phyloP scores from a whole-genome alignment of 2,888 invertebrate species.

The Liodrosophila aerea region DNA sequence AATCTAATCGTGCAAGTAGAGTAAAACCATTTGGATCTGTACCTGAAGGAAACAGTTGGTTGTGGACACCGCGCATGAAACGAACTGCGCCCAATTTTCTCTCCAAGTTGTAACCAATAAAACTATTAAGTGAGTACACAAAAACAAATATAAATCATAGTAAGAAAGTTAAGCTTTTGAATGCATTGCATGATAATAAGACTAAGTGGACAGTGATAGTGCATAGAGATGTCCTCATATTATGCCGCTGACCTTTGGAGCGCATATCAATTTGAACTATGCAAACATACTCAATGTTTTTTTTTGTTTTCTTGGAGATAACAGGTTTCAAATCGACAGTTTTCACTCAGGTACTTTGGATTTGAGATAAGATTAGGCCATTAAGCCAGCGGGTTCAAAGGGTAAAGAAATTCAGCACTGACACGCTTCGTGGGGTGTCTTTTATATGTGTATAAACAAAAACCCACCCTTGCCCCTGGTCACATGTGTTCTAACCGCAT shows the following conservation, averaged over 20 bases:
- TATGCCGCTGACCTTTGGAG: conserved; percentile 51
- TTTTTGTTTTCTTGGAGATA: conserved; percentile 35
- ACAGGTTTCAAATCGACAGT: conserved; percentile 16
- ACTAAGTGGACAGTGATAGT: conserved; percentile 2
- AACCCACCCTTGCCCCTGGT: conserved; percentile 19
- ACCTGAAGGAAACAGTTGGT: conserved; percentile 27
- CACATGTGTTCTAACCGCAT: not conserved
- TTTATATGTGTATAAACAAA: too few relatives aligned
- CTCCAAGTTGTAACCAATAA: conserved; percentile 20
- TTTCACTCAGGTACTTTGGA: conserved; percentile 15
- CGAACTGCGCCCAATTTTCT: conserved; percentile 28
- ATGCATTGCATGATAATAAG: not conserved
- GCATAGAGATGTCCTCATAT: conserved; percentile 10
- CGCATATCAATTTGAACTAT: conserved; percentile 34
- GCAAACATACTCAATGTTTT: not conserved
- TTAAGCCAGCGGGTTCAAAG: conserved; percentile 66
- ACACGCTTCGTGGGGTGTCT: not conserved
- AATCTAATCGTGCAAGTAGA: conserved; percentile 55
- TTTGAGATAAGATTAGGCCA: conserved; percentile 51
- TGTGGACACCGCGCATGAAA: conserved; percentile 46
- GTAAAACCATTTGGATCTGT: conserved; percentile 12
- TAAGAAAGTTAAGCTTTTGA: conserved; percentile 10
- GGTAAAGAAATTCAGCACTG: too few relatives aligned
- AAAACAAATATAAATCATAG: conserved; percentile 1
- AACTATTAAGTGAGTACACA: conserved; percentile 38